Conservation (phyloP, 2,797 vertebrate genomes). For the Centroberyx gerrardi region DNA sequence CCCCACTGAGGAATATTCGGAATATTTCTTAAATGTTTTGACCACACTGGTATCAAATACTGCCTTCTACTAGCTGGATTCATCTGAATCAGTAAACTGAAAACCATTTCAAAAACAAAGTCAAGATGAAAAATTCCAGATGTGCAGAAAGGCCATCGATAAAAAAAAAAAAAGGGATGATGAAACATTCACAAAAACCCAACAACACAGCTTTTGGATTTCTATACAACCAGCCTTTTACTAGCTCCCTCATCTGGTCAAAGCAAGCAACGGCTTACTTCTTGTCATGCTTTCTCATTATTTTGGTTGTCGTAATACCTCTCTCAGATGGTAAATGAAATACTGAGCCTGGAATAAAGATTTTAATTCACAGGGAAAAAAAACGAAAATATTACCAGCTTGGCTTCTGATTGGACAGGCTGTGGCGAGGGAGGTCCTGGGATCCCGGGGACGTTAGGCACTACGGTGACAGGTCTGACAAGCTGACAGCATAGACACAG, state of each 20-base stretch:
- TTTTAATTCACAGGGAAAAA: constrained; percentile 42
- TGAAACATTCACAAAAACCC: not conserved
- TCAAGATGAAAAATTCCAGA: not conserved
- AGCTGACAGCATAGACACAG: constrained; percentile 89
- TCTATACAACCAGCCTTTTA: constrained; percentile 5
- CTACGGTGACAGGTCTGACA: constrained; percentile 98
- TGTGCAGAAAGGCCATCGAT: not conserved
- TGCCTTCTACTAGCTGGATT: constrained; percentile 32
- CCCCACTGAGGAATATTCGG: not conserved
- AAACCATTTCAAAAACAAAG: not conserved
- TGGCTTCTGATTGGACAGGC: constrained; percentile 96
- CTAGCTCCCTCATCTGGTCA: constrained; percentile 63
- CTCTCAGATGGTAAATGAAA: constrained; percentile 50
- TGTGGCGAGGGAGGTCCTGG: constrained; percentile 97
- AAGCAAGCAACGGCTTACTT: constrained; percentile 28
- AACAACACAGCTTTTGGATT: not conserved
- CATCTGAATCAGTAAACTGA: constrained; percentile 13
- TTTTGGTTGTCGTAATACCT: constrained; percentile 32
- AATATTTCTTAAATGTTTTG: not conserved
- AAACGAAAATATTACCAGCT: constrained; percentile 90
- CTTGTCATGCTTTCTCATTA: constrained; percentile 36
- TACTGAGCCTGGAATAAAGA: constrained; percentile 42
- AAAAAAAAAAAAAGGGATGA: not conserved
- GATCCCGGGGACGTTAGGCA: constrained; percentile 98
- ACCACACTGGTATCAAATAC: not conserved